Base-by-base conservation (phyloP, 2,797 vertebrate genomes). In the Carcharodon carcharias region DNA sequence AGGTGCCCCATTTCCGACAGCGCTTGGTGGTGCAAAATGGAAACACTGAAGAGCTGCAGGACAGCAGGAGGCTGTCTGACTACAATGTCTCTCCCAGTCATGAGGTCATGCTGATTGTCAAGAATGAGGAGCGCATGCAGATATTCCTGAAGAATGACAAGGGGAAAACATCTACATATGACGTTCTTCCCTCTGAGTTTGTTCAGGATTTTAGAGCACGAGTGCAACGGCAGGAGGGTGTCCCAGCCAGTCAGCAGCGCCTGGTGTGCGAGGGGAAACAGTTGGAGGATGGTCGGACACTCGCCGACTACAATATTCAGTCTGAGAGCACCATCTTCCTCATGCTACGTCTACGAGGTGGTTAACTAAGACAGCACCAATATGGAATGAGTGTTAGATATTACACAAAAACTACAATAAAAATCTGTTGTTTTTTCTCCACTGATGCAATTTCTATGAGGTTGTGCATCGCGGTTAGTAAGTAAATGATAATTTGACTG, bases 251-350 rank as follows among this genome's bases (percentile, higher is more conserved):
- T 14, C 96, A 96, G 65, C 96, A 96, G 96, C 96, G 87, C 16
- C 96, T 96, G 65, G 8, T 40, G 28, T 93, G 35, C 14, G 96
- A 35, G 4, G 91, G 96, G n/a, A 95, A 61, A 26, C 96, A 96
- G 50, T 31, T 96, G 65, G 91, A 96, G n/a, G 96, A 93, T 69
- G 87, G 96, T 1, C 65, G 1, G 7, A 67, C 21, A 31, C 87
- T 96, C 35, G 58, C 96, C 1, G 96, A 96, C 67, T 96, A 96
- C 91, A 96, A 96, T 67, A 96, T 96, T 40, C 4, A 21, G 65
- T 4, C 88, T 54, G 31, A 96, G 58, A 16, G 26, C 91, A 96
- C 96, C 50, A 67, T 96, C 65, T 18, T 54, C 21, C 87, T 96
- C 40, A 1, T 61, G 65, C 96, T 96, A 9, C 87, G 87, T 80